These are phyloP conservation scores for Drosophila macrothrix DNA, from an alignment of 2,888 invertebrate species.

Conservation along the genomic window DNA sequence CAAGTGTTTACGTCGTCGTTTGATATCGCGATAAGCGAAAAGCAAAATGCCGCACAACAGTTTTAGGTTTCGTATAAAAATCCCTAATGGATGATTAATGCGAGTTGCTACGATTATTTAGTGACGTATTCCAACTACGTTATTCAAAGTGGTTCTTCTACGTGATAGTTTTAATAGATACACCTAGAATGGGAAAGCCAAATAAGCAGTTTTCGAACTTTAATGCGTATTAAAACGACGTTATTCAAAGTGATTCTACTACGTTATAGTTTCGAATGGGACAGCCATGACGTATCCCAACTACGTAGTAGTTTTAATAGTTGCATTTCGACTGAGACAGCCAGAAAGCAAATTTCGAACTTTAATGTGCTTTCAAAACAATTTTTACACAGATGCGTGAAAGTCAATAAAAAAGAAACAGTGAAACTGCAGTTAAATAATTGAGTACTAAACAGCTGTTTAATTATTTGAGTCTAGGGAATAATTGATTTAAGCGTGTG, in stretches of 20 bases:
- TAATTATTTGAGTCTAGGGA: constrained; percentile 11
- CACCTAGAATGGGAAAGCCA: not conserved
- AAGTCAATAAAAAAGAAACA: constrained; percentile 10
- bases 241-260: not conserved
- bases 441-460: constrained; percentile 27
- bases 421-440: constrained; percentile 4
- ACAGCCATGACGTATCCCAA: not conserved
- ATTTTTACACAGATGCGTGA: constrained; percentile 9
- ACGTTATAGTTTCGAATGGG: not conserved
- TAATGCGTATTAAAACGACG: constrained; percentile 4
- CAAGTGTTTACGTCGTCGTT: constrained; percentile 42
- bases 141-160: not conserved
- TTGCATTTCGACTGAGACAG: not conserved
- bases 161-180: not conserved
- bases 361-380: constrained; percentile 11
- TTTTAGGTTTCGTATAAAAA: constrained; percentile 29
- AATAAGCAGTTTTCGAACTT: not conserved
- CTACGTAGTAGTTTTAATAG: not conserved
- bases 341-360: not conserved
- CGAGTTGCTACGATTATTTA: constrained; percentile 10
- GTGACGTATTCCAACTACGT: constrained; percentile 10
- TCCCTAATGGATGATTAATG: constrained; percentile 49
- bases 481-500: not conserved
- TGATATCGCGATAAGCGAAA: constrained; percentile 30
- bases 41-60: constrained; percentile 4